A percentile compares a stretch with the other conserved stretches of the same genome.
These are phyloP conservation scores for Entomyzon cyanotis DNA, from an alignment of 2,113 vertebrate species.

Conservation along the genomic window DNA sequence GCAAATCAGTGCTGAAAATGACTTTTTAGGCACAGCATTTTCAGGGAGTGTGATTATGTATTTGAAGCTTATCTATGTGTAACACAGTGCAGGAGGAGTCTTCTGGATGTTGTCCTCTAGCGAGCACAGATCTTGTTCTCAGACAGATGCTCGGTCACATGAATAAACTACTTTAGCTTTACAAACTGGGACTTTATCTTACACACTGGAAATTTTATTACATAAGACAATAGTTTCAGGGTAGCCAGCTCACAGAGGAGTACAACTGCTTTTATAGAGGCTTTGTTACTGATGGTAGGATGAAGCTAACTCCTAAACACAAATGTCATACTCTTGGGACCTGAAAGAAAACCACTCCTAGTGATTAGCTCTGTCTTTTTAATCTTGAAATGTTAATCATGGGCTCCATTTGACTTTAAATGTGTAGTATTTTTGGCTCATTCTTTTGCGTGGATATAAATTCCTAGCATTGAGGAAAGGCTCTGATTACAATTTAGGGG, in stretches of 20 bases:
- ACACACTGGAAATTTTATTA: neutral
- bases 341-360: neutral
- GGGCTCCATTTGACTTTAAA: neutral
- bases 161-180: neutral
- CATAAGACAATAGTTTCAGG: neutral
- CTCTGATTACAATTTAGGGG: neutral
- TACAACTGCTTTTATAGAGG: neutral
- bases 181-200: neutral
- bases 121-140: neutral
- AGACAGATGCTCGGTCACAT: fast-evolving
- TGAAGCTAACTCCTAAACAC: neutral
- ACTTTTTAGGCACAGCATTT: neutral
- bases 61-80: neutral
- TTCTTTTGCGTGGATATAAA: neutral
- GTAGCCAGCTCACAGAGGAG: neutral
- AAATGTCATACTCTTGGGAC: neutral
- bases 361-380: neutral
- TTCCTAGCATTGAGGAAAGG: neutral
- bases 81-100: neutral
- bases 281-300: neutral
- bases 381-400: neutral
- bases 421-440: neutral
- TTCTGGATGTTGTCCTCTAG: neutral
- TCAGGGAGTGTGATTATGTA: neutral
- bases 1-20: neutral